A percentile compares a stretch with the other conserved stretches of the same genome.
These are phyloP conservation scores for Mobula birostris DNA, from an alignment of 2,113 vertebrate genomes.

Conservation along the genomic window DNA sequence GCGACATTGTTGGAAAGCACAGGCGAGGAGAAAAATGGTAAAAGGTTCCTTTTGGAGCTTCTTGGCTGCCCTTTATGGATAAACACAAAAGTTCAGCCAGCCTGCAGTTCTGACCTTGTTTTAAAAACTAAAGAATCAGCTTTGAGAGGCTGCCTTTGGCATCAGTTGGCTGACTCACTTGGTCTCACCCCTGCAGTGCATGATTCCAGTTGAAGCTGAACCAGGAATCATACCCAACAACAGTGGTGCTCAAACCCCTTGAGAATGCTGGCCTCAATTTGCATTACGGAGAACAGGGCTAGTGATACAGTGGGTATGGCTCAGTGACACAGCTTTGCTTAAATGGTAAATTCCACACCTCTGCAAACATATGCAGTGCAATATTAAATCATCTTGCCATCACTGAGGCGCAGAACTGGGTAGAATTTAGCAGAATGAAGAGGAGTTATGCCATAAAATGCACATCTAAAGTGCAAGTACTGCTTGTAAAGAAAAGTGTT, in stretches of 20 bases:
- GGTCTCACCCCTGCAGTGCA: neutral
- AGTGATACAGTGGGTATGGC: neutral
- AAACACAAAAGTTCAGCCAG: neutral
- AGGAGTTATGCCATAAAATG: neutral
- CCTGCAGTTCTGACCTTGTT: neutral
- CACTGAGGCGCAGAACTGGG: neutral
- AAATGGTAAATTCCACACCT: neutral
- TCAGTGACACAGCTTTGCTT: neutral
- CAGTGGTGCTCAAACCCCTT: neutral
- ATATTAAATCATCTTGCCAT: neutral
- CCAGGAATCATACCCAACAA: neutral
- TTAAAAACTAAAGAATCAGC: neutral
- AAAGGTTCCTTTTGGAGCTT: neutral
- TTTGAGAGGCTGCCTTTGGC: neutral
- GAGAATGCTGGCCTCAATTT: neutral
- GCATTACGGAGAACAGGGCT: neutral
- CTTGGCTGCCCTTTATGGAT: neutral
- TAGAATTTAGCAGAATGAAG: neutral
- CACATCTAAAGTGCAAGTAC: neutral
- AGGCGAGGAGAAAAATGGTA: neutral
- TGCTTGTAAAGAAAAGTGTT: too few relatives aligned
- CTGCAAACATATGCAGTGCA: neutral
- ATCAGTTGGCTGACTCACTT: neutral
- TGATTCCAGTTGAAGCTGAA: neutral
- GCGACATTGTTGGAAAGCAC: neutral